Evolutionary conservation across 2,113 vertebrate species (phyloP).

Genomic region (Mormyrus iriodes): DNA sequence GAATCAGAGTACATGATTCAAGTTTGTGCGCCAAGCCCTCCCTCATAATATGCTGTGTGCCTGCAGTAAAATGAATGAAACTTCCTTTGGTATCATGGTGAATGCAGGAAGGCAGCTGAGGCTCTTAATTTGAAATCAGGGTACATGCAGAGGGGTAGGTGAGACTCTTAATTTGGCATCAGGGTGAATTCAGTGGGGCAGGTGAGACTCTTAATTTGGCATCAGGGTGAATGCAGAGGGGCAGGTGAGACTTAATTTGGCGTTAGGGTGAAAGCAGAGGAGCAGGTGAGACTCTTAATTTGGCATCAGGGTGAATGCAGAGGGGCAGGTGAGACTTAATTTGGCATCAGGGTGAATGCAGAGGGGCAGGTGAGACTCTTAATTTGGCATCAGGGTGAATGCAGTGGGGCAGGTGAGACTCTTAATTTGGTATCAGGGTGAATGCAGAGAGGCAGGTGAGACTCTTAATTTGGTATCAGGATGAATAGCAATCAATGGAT

Average conservation of each 20-base stretch:
- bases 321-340: neutral
- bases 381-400: neutral
- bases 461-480: conserved; percentile 39
- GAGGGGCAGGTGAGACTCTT: neutral
- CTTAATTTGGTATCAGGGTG: neutral
- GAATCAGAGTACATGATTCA: neutral
- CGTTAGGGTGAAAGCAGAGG: neutral
- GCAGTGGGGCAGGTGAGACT: neutral
- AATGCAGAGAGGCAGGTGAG: neutral
- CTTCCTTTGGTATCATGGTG: neutral
- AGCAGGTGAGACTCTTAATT: neutral
- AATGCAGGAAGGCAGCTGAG: neutral
- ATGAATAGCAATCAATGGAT: conserved; percentile 61
- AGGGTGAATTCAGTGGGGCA: neutral
- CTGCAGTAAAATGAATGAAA: neutral
- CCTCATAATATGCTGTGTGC: neutral
- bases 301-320: neutral
- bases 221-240: neutral
- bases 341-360: neutral
- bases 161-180: neutral
- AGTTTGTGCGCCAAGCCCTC: neutral
- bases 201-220: neutral
- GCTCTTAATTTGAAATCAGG: neutral
- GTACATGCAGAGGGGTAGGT: neutral
- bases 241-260: neutral